Base-by-base conservation (phyloP, 2,797 vertebrate species). In the Pipistrellus kuhlii region DNA sequence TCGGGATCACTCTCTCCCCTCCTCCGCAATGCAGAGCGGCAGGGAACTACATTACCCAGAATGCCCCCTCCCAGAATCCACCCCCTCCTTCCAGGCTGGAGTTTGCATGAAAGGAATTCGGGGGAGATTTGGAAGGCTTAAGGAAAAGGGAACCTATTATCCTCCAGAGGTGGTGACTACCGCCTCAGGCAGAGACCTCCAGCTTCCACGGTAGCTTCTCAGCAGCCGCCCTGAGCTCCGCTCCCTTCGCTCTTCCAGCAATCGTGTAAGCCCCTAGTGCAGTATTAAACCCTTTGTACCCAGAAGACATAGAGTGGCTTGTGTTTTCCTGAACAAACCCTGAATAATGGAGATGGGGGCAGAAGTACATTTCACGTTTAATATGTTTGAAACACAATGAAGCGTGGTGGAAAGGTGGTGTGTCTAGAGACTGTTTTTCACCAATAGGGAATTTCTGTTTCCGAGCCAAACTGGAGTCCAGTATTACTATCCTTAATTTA, bases 1-100 rank as follows among this genome's bases (percentile, higher is more conserved):
- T 18, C 64, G 13, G 55, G 38, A 1, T 32, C 41, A 0, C 17
- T 25, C 57, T 35, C 68, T 62, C 41, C 38, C n/a, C 41, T 27
- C 25, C 48, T 83, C 78, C 32, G 48, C 85, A 57, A n/a, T 81
- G 55, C 88, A 21, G 90, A 17, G 55, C 64, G 14, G 21, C 69
- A 0, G 13, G 10, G 89, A 82, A 90, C 96, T 96, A 80, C 93
- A 86, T 68, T 80, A 88, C 94, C 84, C 41, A 77, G 75, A 77
- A 77, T 35, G 48, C 75, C 8, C 32, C 30, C 13, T 9, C 46
- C 83, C 41, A 77, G 75, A 77, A 77, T 55, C 48, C 8, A 55
- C 75, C 12, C 30, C n/a, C 30, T 10, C n/a, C 18, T 30, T 76
- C 41, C 86, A 38, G 85, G 86, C 30, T 80, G 81, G 72, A 41